Percentiles rank a stretch among this genome's conserved stretches.
These are phyloP conservation scores for Diceros bicornis DNA, from an alignment of 2,797 vertebrate species.

Conservation along the genomic window DNA sequence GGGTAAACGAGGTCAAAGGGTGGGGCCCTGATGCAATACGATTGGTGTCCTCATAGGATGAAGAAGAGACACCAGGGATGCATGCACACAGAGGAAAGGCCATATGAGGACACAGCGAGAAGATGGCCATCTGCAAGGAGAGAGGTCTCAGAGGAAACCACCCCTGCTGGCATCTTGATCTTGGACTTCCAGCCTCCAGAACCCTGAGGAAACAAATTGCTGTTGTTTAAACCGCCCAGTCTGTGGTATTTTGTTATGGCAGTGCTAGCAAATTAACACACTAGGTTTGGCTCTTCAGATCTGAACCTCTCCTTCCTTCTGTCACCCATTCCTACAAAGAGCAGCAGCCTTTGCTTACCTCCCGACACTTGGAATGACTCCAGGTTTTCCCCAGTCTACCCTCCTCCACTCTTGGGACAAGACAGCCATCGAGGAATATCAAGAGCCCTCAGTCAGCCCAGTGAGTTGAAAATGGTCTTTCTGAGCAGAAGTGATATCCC, in stretches of 20 bases:
- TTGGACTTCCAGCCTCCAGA: not conserved
- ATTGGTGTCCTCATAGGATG: not conserved
- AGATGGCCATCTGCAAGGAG: not conserved
- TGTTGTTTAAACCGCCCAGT: not conserved
- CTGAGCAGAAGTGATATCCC: not conserved
- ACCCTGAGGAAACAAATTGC: not conserved
- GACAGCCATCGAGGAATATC: not conserved
- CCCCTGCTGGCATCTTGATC: not conserved
- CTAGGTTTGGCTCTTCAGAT: not conserved
- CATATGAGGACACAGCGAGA: rapidly evolving
- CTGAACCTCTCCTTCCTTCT: not conserved
- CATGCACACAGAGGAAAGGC: not conserved
- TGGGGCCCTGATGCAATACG: not conserved
- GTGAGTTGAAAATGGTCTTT: not conserved
- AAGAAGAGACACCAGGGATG: not conserved
- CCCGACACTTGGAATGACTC: not conserved
- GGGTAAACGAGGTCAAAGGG: not conserved
- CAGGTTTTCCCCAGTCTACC: not conserved
- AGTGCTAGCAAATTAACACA: not conserved
- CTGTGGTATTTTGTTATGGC: not conserved
- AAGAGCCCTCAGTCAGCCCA: not conserved
- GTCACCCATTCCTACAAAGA: not conserved
- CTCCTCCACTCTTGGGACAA: not conserved
- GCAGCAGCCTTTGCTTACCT: not conserved
- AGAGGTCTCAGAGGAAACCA: not conserved